Percentiles rank a stretch among this genome's conserved stretches.
Evolutionary conservation across 2,888 invertebrate genomes (phyloP).

Genomic region (Conistra vaccinii): DNA sequence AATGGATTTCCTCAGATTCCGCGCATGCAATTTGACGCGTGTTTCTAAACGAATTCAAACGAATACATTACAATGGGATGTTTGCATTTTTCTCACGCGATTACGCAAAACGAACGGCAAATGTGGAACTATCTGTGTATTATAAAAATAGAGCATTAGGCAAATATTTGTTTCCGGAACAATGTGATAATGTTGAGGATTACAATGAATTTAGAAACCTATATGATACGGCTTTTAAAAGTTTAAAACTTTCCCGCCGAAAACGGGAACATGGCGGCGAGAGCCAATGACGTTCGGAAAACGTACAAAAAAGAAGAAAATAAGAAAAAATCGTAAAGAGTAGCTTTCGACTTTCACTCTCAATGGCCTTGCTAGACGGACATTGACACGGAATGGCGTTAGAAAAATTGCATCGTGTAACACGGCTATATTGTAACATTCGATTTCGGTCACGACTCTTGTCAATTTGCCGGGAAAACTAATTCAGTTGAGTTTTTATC

Average conservation of each 20-base stretch:
- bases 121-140: conserved; percentile 48
- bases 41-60: conserved; percentile 42
- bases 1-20: conserved; percentile 42
- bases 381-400: conserved; percentile 77
- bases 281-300: conserved; percentile 58
- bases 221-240: not conserved
- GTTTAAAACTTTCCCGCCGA: conserved; percentile 29
- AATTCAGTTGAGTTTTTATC: conserved; percentile 41
- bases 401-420: conserved; percentile 76
- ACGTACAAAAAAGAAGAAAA: conserved; percentile 66
- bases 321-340: conserved; percentile 70
- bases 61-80: conserved; percentile 48
- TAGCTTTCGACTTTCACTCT: conserved; percentile 86
- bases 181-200: conserved; percentile 28
- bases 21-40: conserved; percentile 17
- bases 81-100: conserved; percentile 74
- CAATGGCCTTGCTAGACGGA: conserved; percentile 78
- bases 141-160: conserved; percentile 50
- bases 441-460: conserved; percentile 75
- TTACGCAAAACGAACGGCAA: conserved; percentile 66
- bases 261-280: conserved; percentile 37
- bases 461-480: conserved; percentile 66
- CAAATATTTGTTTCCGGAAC: conserved; percentile 47
- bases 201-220: conserved; percentile 22
- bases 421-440: conserved; percentile 70